Evolutionary conservation across 35 echinoderm and acorn worm genomes (phyloP).

Genomic region (Lytechinus pictus): DNA sequence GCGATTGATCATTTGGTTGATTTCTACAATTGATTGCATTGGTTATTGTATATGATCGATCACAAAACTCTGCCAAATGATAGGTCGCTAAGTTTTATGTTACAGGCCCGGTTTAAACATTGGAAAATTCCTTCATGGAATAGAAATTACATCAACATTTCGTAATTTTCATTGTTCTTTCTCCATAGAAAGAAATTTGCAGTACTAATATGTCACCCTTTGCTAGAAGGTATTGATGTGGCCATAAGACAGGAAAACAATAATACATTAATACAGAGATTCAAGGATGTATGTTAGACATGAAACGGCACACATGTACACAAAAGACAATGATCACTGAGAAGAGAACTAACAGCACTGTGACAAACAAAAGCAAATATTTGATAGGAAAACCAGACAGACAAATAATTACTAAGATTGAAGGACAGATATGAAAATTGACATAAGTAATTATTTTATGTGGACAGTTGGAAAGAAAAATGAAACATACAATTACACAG

Average conservation of each 20-base stretch:
- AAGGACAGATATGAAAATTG: background rate
- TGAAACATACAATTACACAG: background rate
- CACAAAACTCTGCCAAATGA: too few species aligned
- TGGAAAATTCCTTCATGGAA: background rate
- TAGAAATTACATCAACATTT: background rate
- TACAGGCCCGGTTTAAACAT: background rate
- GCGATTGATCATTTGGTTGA: too few species aligned
- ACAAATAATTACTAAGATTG: background rate
- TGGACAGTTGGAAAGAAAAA: background rate
- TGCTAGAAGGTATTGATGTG: too few species aligned
- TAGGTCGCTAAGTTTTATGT: too few species aligned
- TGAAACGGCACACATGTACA: background rate
- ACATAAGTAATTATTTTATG: too few species aligned
- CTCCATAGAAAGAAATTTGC: background rate
- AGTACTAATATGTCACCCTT: too few species aligned
- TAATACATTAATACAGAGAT: background rate
- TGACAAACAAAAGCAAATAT: background rate
- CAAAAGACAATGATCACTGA: background rate
- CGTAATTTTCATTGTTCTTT: background rate
- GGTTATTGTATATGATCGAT: too few species aligned
- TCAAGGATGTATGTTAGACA: background rate
- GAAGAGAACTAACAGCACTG: background rate
- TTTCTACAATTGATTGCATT: too few species aligned
- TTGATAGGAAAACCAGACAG: background rate
- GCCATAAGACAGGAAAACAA: background rate